Percentiles rank a stretch among this genome's conserved stretches.
These are phyloP conservation scores for Electrophaes corylata DNA, from an alignment of 2,888 invertebrate species.

Conservation along the genomic window DNA sequence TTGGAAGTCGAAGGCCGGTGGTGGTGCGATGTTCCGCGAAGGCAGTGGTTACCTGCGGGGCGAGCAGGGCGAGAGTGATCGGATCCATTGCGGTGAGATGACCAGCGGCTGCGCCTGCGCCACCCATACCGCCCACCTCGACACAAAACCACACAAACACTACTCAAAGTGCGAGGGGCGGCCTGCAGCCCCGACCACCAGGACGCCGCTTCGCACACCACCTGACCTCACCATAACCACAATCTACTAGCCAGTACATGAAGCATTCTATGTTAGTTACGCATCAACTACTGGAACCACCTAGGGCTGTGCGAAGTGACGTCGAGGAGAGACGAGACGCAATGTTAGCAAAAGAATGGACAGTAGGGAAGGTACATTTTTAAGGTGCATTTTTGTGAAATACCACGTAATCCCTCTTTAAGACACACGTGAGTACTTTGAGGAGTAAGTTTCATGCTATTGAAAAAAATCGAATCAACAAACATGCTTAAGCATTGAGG, in stretches of 20 bases:
- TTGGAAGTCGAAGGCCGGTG: constrained; percentile 52
- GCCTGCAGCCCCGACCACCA: constrained; percentile 48
- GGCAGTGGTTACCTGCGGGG: constrained; percentile 77
- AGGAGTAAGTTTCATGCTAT: constrained; percentile 74
- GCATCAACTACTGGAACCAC: constrained; percentile 49
- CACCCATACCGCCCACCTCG: constrained; percentile 85
- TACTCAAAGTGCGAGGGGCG: constrained; percentile 79
- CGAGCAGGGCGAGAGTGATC: constrained; percentile 82
- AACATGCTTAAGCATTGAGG: constrained; percentile 78
- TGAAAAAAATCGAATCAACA: constrained; percentile 73
- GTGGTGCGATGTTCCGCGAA: constrained; percentile 54
- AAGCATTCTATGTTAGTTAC: constrained; percentile 37
- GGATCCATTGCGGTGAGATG: constrained; percentile 84
- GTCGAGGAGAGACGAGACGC: constrained; percentile 67
- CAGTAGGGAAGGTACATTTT: constrained; percentile 62
- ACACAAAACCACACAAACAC: constrained; percentile 85
- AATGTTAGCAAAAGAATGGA: constrained; percentile 73
- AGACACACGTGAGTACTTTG: constrained; percentile 67
- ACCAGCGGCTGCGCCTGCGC: constrained; percentile 81
- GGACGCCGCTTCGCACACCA: constrained; percentile 63
- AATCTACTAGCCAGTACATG: constrained; percentile 33
- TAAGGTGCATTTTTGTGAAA: constrained; percentile 71
- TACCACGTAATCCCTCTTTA: constrained; percentile 75
- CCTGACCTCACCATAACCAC: constrained; percentile 32
- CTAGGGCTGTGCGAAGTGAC: constrained; percentile 67